Evolutionary conservation across 2,888 invertebrate genomes (phyloP).

Genomic region (Metellina segmentata): DNA sequence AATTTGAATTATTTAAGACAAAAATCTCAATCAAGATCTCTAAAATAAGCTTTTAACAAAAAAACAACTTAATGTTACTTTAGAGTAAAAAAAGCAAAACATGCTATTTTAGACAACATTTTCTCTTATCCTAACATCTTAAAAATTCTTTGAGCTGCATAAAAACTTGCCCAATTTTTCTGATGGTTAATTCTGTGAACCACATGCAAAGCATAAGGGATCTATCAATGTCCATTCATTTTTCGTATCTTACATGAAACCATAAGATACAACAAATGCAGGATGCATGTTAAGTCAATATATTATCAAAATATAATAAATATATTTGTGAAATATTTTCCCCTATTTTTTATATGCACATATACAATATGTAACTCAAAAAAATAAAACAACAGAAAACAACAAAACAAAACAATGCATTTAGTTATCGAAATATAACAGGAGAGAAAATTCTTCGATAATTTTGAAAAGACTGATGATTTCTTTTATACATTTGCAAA

Average conservation of each 20-base stretch:
- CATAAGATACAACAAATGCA: not conserved
- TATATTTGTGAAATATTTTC: not conserved
- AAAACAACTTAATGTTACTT: no score
- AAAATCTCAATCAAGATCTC: no score
- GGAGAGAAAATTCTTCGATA: not conserved
- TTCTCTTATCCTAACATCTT: not conserved
- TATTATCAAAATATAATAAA: conserved; percentile 1
- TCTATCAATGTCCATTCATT: not conserved
- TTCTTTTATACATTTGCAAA: not conserved
- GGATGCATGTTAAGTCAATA: not conserved
- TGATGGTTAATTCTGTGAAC: not conserved
- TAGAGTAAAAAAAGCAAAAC: no score
- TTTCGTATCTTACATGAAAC: not conserved
- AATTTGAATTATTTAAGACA: no score
- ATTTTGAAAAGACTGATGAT: not conserved
- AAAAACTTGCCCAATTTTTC: not conserved
- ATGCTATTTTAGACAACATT: not conserved
- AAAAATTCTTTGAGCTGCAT: not conserved
- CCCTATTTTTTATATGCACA: not conserved
- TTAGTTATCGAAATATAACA: not conserved
- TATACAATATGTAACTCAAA: not conserved
- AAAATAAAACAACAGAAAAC: not conserved
- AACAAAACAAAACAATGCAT: not conserved
- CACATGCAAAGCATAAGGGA: not conserved
- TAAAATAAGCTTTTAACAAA: no score